Conservation (phyloP, 2,888 invertebrate genomes). For the Cataglyphis albicans region DNA sequence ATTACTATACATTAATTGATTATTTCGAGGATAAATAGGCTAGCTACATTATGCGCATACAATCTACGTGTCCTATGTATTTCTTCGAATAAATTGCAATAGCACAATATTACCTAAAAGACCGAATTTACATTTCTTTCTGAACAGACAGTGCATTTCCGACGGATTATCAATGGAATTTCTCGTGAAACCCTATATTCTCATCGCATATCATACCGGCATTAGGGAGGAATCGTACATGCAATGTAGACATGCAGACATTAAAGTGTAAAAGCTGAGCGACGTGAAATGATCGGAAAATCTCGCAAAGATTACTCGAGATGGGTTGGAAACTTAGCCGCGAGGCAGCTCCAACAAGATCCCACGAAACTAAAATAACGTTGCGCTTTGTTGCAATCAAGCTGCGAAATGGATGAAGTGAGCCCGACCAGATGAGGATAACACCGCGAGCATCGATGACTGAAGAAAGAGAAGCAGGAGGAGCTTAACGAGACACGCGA, state of each 20-base stretch:
- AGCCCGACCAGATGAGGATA: constrained; percentile 17
- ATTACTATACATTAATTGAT: background rate
- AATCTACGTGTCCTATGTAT: constrained; percentile 1
- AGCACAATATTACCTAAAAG: constrained; percentile 51
- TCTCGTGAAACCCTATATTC: constrained; percentile 43
- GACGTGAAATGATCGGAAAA: constrained; percentile 45
- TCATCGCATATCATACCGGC: constrained; percentile 8
- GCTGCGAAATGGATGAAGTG: constrained; percentile 48
- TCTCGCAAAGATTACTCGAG: constrained; percentile 28
- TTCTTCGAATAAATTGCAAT: constrained; percentile 16
- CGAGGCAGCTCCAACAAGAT: constrained; percentile 38
- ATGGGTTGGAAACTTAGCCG: constrained; percentile 33
- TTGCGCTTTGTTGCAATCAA: constrained; percentile 51
- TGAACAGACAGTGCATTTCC: constrained; percentile 20
- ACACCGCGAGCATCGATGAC: constrained; percentile 36
- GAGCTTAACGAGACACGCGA: constrained; percentile 50
- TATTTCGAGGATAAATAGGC: constrained; percentile 27
- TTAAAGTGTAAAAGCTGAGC: constrained; percentile 29
- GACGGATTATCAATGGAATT: constrained; percentile 43
- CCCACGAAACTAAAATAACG: constrained; percentile 44
- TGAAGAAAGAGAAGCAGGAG: constrained; percentile 35
- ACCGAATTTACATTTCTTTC: constrained; percentile 42
- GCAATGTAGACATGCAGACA: constrained; percentile 17
- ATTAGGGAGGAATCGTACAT: constrained; percentile 17
- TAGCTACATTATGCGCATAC: constrained; percentile 8